Evolutionary conservation across 2,113 vertebrate genomes (phyloP).

Genomic region (Chionodraco myersi): DNA sequence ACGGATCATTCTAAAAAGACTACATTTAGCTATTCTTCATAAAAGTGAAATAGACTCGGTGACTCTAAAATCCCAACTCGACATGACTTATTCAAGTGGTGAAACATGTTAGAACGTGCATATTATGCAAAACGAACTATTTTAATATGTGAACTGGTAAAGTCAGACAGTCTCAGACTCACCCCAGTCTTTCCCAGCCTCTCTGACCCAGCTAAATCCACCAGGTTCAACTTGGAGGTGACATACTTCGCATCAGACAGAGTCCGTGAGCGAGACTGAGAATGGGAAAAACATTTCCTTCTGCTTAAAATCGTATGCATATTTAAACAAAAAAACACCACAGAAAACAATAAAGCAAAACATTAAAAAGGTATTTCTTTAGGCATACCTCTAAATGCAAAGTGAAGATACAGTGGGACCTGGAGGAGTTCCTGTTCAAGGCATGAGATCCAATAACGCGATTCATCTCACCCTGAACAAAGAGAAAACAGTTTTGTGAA

Average conservation of each 20-base stretch:
- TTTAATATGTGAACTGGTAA: too few relatives aligned
- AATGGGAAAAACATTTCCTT: conserved; percentile 16
- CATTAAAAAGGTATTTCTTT: neutral
- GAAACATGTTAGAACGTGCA: neutral
- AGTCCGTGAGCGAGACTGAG: conserved; percentile 84
- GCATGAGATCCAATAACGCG: conserved; percentile 86
- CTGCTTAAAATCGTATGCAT: neutral
- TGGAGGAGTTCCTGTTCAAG: conserved; percentile 88
- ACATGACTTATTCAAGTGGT: neutral
- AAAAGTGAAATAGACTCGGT: too few relatives aligned
- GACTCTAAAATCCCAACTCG: neutral
- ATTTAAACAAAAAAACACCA: neutral
- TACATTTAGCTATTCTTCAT: too few relatives aligned
- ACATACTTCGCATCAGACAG: conserved; percentile 82
- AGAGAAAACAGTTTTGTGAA: conserved; percentile 12
- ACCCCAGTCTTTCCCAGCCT: conserved; percentile 88
- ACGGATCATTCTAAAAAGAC: neutral
- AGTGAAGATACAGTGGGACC: conserved; percentile 93
- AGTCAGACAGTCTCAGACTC: conserved; percentile 64
- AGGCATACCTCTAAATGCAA: conserved; percentile 87
- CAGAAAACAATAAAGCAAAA: neutral
- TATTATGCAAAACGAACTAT: neutral
- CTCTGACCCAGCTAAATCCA: conserved; percentile 92
- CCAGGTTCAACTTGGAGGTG: conserved; percentile 90
- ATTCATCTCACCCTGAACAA: conserved; percentile 88